Base-by-base conservation (phyloP, 2,113 vertebrate species). In the Turnix velox region DNA sequence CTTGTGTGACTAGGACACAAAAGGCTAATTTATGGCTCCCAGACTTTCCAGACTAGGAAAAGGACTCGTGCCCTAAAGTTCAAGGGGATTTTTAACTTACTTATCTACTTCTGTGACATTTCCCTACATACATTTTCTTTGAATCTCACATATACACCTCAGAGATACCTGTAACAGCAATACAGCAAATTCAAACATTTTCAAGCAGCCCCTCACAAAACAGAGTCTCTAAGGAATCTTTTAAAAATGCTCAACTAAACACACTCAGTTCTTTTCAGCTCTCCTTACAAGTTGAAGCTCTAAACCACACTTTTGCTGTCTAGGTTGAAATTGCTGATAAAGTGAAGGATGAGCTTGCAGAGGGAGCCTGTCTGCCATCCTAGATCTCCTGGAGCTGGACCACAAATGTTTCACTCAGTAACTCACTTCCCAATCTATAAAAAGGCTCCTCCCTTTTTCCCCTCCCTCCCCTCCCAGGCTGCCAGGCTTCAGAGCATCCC, bases 401-500 rank as follows among this genome's bases (percentile, higher is more conserved):
- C 57, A 75, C 73, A 63, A 58, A 49, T 23, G 14, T 5, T 17
- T 27, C 66, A 76, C 37, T 49, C 16, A 45, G 37, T 1, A 78
- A 23, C 90, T 89, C 54, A 24, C 33, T 15, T 66, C 28, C 51
- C 45, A 43, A 63, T 20, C 43, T 5, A 51, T 33, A 63, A 77
- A 46, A 76, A 33, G 45, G 14, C 4, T 12, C 9, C 35, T 31
- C 2, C n/a, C n/a, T n/a, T n/a, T n/a, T n/a, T n/a, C n/a, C 25
- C 17, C 25, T 0, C 5, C 6, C 46, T 46, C 7, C 62, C 45
- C 7, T 57, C 45, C 48, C 45, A 39, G 0, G 0, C 22, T 6
- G 8, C 23, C 63, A 52, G 74, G 25, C 54, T 43, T 79, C 63
- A 35, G 55, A 66, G 40, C 48, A 73, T 2, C 75, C 3, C 1